Evolutionary conservation across 2,888 invertebrate species (phyloP).

Genomic region (Vesta saturnalis): DNA sequence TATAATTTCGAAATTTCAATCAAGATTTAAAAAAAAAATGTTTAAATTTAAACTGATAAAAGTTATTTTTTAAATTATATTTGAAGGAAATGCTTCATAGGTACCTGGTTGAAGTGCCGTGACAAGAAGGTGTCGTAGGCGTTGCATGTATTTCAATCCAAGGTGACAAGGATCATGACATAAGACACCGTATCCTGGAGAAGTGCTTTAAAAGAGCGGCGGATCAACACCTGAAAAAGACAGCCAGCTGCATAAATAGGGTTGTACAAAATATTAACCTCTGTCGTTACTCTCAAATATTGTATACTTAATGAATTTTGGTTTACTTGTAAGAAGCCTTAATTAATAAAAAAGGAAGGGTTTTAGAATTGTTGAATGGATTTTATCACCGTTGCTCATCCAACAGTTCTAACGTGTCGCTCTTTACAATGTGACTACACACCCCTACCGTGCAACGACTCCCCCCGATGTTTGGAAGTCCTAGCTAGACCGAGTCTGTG

Average conservation of each 20-base stretch:
- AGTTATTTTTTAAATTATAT: not conserved
- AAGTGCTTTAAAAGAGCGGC: constrained; percentile 27
- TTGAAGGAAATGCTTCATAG: constrained; percentile 9
- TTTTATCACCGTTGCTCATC: constrained; percentile 40
- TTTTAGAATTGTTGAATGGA: constrained; percentile 21
- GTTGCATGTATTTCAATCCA: constrained; percentile 29
- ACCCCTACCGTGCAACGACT: constrained; percentile 41
- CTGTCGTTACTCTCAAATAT: not conserved
- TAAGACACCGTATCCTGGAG: constrained; percentile 39
- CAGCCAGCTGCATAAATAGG: constrained; percentile 37
- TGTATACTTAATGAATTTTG: not conserved
- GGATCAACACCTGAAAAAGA: constrained; percentile 39
- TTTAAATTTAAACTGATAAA: no score
- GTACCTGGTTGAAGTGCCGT: constrained; percentile 25
- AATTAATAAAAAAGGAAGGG: constrained; percentile 6
- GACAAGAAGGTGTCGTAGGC: constrained; percentile 36
- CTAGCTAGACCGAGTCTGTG: constrained; percentile 37
- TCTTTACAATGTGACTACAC: constrained; percentile 45
- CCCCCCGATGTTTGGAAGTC: constrained; percentile 33
- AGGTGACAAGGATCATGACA: constrained; percentile 38
- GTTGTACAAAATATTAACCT: constrained; percentile 24
- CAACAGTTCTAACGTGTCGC: constrained; percentile 42
- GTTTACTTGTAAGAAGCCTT: no score
- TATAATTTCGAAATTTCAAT: not conserved
- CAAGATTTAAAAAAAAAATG: no score